Evolutionary conservation across 2,888 invertebrate genomes (phyloP).

Genomic region (Trichogramma dendrolimi): DNA sequence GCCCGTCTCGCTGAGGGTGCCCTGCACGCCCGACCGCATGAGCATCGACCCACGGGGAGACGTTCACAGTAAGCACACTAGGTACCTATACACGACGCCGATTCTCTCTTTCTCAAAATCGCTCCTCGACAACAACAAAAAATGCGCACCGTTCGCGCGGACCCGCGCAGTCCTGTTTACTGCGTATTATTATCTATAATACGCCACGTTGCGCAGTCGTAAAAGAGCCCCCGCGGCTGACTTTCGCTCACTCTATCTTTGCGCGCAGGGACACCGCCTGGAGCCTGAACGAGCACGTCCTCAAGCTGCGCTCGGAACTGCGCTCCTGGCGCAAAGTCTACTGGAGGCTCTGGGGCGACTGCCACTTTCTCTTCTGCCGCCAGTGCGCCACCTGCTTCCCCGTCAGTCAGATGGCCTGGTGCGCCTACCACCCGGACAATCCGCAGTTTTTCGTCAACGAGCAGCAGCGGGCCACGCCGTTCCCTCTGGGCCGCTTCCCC

Average conservation of each 20-base stretch:
- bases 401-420: slow-evolving; percentile 74
- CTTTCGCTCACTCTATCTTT: not conserved
- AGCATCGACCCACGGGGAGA: slow-evolving; percentile 70
- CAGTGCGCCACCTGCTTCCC: slow-evolving; percentile 76
- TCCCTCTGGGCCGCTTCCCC: slow-evolving; percentile 72
- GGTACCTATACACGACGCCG: slow-evolving; percentile 48
- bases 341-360: slow-evolving; percentile 90
- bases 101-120: not conserved
- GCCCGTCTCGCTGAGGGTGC: slow-evolving; percentile 66
- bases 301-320: slow-evolving; percentile 70
- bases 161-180: too few species aligned
- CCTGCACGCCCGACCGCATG: slow-evolving; percentile 70
- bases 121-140: too few species aligned
- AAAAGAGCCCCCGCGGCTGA: not conserved
- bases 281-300: slow-evolving; percentile 77
- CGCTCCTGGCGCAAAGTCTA: slow-evolving; percentile 88
- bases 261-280: slow-evolving; percentile 67
- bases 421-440: slow-evolving; percentile 73
- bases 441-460: slow-evolving; percentile 74
- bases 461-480: slow-evolving; percentile 60
- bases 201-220: not conserved
- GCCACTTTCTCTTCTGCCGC: slow-evolving; percentile 80
- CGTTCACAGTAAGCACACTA: slow-evolving; percentile 66
- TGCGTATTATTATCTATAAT: not conserved
- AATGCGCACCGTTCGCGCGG: too few species aligned